A percentile compares a stretch with the other conserved stretches of the same genome.
These are phyloP conservation scores for Chelonus formosanus DNA, from an alignment of 2,888 invertebrate species.

Conservation along the genomic window DNA sequence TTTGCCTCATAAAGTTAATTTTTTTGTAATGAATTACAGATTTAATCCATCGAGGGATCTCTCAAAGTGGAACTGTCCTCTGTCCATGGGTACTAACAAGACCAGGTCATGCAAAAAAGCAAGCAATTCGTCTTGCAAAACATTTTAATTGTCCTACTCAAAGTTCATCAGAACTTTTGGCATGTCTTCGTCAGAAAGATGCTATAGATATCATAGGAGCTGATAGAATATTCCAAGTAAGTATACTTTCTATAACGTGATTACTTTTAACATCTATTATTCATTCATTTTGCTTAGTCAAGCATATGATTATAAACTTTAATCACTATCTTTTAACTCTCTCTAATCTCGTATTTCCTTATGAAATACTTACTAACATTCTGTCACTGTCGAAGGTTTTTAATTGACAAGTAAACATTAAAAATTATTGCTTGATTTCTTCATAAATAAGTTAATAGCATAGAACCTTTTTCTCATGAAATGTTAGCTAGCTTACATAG, in stretches of 20 bases:
- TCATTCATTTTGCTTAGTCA: neutral
- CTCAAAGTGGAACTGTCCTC: conserved; percentile 78
- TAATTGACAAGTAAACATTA: too few relatives aligned
- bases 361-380: too few relatives aligned
- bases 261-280: neutral
- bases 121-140: conserved; percentile 71
- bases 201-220: conserved; percentile 73
- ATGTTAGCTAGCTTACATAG: too few relatives aligned
- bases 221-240: conserved; percentile 75
- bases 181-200: conserved; percentile 72
- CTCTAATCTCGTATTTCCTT: too few relatives aligned
- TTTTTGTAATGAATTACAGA: conserved; percentile 62
- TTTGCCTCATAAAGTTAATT: too few relatives aligned
- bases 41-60: conserved; percentile 76
- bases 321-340: too few relatives aligned
- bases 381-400: too few relatives aligned
- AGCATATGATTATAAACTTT: neutral
- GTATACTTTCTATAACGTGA: neutral
- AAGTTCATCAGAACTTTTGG: conserved; percentile 67
- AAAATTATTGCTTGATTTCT: too few relatives aligned
- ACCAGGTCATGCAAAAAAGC: conserved; percentile 69
- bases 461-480: too few relatives aligned
- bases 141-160: conserved; percentile 71
- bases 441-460: too few relatives aligned
- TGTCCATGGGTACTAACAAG: conserved; percentile 74